Percentiles rank a stretch among this genome's conserved stretches.
phyloP scores from a whole-genome alignment of 1,140 invertebrate genomes.

The Latrodectus geometricus region DNA sequence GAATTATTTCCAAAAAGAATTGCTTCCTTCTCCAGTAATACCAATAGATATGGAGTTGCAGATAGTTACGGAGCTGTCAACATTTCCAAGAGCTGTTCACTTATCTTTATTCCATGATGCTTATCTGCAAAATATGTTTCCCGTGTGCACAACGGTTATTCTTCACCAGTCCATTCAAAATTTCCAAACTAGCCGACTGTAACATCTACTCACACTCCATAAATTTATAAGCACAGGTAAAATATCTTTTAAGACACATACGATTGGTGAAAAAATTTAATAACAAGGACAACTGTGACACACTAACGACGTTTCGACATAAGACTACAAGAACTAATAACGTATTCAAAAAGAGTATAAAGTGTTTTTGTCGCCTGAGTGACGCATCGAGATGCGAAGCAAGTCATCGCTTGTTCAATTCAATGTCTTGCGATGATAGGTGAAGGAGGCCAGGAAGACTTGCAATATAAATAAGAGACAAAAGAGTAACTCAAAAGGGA shows the following conservation, averaged over 20 bases:
- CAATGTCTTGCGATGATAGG: background rate
- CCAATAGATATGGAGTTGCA: background rate
- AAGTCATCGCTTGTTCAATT: background rate
- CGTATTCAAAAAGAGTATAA: background rate
- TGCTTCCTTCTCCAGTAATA: background rate
- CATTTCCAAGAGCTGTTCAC: background rate
- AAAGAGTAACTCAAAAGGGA: background rate
- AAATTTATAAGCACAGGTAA: background rate
- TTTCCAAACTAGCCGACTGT: background rate
- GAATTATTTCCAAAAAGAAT: background rate
- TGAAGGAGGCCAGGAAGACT: background rate
- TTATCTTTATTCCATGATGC: background rate
- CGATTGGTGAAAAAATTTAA: background rate
- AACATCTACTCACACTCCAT: background rate
- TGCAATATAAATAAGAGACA: background rate
- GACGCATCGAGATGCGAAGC: background rate
- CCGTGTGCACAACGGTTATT: background rate
- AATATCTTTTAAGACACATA: background rate
- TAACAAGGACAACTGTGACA: background rate
- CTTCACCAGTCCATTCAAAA: background rate
- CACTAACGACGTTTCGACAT: background rate
- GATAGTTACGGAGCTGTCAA: background rate
- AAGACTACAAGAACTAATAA: background rate
- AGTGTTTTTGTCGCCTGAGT: background rate
- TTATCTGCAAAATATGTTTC: background rate